Base-by-base conservation (phyloP, 2,888 invertebrate species). In the Aphidius colemani region DNA sequence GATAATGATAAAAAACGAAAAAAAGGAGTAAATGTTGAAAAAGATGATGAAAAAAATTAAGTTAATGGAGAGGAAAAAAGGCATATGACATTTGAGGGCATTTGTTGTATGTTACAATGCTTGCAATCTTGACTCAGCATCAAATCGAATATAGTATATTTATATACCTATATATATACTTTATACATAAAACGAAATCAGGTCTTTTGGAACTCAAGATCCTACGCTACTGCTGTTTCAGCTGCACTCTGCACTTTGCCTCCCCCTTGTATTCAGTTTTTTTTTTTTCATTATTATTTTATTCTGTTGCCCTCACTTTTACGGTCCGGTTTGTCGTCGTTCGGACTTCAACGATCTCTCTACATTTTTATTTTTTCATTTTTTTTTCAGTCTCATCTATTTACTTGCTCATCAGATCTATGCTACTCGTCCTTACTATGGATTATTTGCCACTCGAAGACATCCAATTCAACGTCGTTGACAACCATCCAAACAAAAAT, bases 401-500 rank as follows among this genome's bases (percentile, higher is more conserved):
- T 18, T 18, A 18, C 13, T 2, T 2, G 13, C 13, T 18, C 13
- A 18, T 18, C 13, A 18, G 13, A 18, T 2, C 2, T 1, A 18
- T 18, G 13, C 13, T 18, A 18, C 13, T 18, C 13, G 13, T 18
- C 13, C 13, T 2, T 18, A 68, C 66, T 18, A 18, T 43, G 59
- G 75, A 74, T 75, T 79, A 80, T 78, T 78, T 76, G 78, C 77
- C 79, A 79, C 76, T 78, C 75, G 79, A 78, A 77, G 78, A 79
- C 77, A 79, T 78, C 75, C 71, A 67, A 65, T 57, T 60, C 40
- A 11, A 39, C 51, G 48, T 44, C 58, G 49, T 44, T 18, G 2
- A 18, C 1, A 18, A 18, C 13, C 13, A 18, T 18, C 13, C 13
- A 18, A 18, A 18, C 13, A 18, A 18, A 18, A 18, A 18, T 18